Evolutionary conservation across 2,797 vertebrate genomes (phyloP), one percentile per base, ranked within the genome.

Genomic region (Chloroceryle amazona): DNA sequence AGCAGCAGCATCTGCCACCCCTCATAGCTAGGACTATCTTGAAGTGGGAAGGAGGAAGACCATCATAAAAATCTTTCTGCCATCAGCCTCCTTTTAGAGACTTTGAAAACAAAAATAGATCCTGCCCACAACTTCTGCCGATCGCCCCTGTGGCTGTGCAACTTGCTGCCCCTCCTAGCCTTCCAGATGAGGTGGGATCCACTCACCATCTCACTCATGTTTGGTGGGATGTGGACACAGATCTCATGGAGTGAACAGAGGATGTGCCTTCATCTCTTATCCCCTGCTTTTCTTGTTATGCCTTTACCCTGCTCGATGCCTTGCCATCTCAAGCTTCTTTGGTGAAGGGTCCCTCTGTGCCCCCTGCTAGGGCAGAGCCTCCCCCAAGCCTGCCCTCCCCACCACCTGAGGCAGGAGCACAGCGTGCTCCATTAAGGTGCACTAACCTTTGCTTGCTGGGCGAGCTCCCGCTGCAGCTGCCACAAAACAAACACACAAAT

Each of bases 121-220:
- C 47, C 47, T 54, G 23, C 13, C 33, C n/a, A 47, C 35, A 44
- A 46, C 41, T 42, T 4, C 44, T 78, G 46, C 42, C 65, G 31
- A 28, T 23, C 1, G 2, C 49, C 17, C 14, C 28, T 17, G 14
- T 23, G 41, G 16, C 39, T 25, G 7, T 25, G 9, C 14, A 54
- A 39, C 13, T 11, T 0, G 0, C 3, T 0, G 0, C 19, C 0
- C 0, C 26, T n/a, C 33, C 51, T 17, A 15, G 8, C 0, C 1
- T 55, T 49, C 37, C 67, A 6, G 4, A 17, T 60, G 52, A 13
- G 22, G 15, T 58, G n/a, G 31, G 25, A 26, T 73, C 46, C 46
- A 7, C 26, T 71, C 66, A 39, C 51, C 18, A 11, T 44, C 52
- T 49, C 31, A 13, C 6, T 61, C 14, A 14, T 0, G 0, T 72